Conservation (phyloP, 2,797 vertebrate species). For the Anomalospiza imberbis region DNA sequence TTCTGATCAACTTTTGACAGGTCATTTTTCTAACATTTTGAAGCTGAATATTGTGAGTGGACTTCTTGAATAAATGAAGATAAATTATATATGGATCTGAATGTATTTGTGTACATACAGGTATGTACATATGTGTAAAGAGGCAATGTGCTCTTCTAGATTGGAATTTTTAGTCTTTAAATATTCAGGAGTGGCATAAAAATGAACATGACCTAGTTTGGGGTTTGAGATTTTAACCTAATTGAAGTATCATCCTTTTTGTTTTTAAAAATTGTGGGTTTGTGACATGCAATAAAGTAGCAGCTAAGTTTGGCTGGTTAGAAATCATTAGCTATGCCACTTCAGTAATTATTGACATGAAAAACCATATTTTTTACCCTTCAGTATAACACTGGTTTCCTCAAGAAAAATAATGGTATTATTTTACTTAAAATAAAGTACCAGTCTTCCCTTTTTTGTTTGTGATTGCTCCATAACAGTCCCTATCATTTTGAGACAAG, state of each 20-base stretch:
- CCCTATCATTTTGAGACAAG: background rate
- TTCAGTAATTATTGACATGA: background rate
- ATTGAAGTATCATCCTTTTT: background rate
- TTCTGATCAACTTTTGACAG: background rate
- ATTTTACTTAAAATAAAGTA: conserved; percentile 11
- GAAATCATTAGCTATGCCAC: background rate
- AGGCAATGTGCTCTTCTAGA: background rate
- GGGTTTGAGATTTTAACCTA: background rate
- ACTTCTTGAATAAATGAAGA: background rate
- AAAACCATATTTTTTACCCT: background rate
- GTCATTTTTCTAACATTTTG: background rate
- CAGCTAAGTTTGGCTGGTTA: background rate
- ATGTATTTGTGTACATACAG: background rate
- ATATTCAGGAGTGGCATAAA: background rate
- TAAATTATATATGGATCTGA: background rate
- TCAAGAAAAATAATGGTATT: background rate
- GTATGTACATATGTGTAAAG: background rate
- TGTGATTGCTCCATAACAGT: background rate
- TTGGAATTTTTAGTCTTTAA: background rate
- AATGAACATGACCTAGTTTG: background rate
- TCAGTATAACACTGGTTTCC: background rate
- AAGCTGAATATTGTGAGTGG: background rate
- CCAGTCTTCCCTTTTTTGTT: background rate
- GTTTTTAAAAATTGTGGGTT: background rate
- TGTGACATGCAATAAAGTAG: background rate